A percentile compares a stretch with the other conserved stretches of the same genome.
Evolutionary conservation across 2,888 invertebrate species (phyloP).

Genomic region (Tillus elongatus): DNA sequence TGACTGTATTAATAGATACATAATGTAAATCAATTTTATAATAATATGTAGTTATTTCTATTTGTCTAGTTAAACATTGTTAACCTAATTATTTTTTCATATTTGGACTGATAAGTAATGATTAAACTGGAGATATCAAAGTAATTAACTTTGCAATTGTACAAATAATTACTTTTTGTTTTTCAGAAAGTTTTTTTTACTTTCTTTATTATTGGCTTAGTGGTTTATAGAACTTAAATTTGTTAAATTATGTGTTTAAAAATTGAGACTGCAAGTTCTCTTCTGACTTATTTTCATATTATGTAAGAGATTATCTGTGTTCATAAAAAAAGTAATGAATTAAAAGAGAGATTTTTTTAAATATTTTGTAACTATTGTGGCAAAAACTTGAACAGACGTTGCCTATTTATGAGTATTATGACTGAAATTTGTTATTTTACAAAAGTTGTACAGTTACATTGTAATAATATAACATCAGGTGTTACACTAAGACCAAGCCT

Average conservation of each 20-base stretch:
- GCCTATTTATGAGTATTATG: slow-evolving; percentile 22
- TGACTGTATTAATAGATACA: slow-evolving; percentile 15
- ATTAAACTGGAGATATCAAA: slow-evolving; percentile 25
- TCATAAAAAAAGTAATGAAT: too few relatives aligned
- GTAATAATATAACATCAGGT: slow-evolving; percentile 41
- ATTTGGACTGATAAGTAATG: slow-evolving; percentile 31
- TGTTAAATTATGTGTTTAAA: too few relatives aligned
- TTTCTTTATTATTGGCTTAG: too few relatives aligned
- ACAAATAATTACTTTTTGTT: slow-evolving; percentile 23
- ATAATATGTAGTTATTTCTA: slow-evolving; percentile 23
- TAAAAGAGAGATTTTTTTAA: too few relatives aligned
- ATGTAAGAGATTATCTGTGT: too few relatives aligned
- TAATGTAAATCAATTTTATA: slow-evolving; percentile 24
- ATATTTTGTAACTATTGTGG: too few relatives aligned
- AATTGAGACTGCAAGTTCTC: too few relatives aligned
- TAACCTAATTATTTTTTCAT: slow-evolving; percentile 26
- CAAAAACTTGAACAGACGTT: slow-evolving; percentile 26
- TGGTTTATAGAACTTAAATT: too few relatives aligned
- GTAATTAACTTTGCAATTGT: slow-evolving; percentile 34
- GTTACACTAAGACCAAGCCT: slow-evolving; percentile 46
- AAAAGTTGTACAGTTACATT: slow-evolving; percentile 39
- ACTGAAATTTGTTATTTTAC: slow-evolving; percentile 30
- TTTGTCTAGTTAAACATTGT: slow-evolving; percentile 24
- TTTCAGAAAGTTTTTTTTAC: too few relatives aligned
- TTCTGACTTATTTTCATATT: too few relatives aligned